Evolutionary conservation across 2,888 invertebrate species (phyloP).

Genomic region (Oligia strigilis): DNA sequence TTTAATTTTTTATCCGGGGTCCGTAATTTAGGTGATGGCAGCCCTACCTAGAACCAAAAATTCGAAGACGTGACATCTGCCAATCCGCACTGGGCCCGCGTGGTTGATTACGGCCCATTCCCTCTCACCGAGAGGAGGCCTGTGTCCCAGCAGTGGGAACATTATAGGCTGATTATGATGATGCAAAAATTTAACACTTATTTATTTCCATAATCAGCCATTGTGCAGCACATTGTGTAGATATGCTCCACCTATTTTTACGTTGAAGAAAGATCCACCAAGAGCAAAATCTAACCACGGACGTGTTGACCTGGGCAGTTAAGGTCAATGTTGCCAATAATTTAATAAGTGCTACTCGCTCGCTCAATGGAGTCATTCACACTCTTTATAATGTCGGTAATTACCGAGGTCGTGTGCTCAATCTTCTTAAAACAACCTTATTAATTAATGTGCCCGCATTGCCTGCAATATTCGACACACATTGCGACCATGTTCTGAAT

Average conservation of each 20-base stretch:
- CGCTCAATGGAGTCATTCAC: constrained; percentile 27
- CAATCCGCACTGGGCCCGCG: no score
- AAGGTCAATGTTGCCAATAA: constrained; percentile 43
- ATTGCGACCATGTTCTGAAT: background rate
- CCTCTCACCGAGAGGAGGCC: no score
- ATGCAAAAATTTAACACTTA: background rate
- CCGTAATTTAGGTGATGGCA: no score
- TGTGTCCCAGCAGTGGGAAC: no score
- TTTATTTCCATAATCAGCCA: background rate
- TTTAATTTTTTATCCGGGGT: no score
- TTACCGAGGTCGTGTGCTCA: constrained; percentile 28
- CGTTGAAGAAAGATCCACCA: constrained; percentile 14
- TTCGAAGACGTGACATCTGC: no score
- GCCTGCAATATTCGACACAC: background rate
- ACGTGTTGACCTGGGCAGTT: constrained; percentile 16
- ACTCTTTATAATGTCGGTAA: constrained; percentile 27
- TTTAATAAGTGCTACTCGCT: constrained; percentile 24
- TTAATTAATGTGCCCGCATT: constrained; percentile 16
- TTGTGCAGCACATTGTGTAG: background rate
- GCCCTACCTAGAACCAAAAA: no score
- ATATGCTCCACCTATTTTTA: background rate
- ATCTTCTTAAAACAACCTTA: constrained; percentile 25
- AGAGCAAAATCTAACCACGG: constrained; percentile 13
- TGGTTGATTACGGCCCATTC: no score
- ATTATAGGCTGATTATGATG: background rate